Evolutionary conservation across 1,140 invertebrate species (phyloP).

Genomic region (Holcopasites calliopsidis): DNA sequence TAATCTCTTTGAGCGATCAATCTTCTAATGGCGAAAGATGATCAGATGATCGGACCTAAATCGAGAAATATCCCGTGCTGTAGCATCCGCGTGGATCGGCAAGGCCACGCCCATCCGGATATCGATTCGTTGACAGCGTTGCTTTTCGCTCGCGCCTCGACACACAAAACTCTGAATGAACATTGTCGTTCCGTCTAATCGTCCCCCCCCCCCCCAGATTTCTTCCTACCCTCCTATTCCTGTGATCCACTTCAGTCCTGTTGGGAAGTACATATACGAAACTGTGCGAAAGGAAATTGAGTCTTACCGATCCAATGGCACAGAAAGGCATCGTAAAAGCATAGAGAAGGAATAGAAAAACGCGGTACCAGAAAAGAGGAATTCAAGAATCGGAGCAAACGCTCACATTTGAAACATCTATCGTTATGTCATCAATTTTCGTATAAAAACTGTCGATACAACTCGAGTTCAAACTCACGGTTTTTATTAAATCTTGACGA

Average conservation of each 20-base stretch:
- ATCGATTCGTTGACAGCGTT: conserved; percentile 68
- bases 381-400: too few relatives aligned
- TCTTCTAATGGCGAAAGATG: too few relatives aligned
- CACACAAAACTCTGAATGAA: conserved; percentile 34
- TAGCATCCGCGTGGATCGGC: conserved; percentile 59
- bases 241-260: neutral
- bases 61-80: conserved; percentile 43
- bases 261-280: neutral
- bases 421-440: neutral
- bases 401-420: neutral
- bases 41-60: too few relatives aligned
- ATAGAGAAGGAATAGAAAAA: neutral
- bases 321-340: neutral
- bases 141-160: conserved; percentile 54
- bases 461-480: too few relatives aligned
- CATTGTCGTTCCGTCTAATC: neutral
- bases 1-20: too few relatives aligned
- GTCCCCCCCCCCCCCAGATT: neutral
- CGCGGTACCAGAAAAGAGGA: neutral
- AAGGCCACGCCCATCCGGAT: conserved; percentile 65
- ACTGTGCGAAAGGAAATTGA: too few relatives aligned
- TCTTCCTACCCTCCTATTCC: too few relatives aligned
- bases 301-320: too few relatives aligned
- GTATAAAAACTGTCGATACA: neutral
- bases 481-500: neutral